Evolutionary conservation across 2,113 vertebrate genomes (phyloP), one percentile per base, ranked within the genome.

Genomic region (Loxodonta africana): DNA sequence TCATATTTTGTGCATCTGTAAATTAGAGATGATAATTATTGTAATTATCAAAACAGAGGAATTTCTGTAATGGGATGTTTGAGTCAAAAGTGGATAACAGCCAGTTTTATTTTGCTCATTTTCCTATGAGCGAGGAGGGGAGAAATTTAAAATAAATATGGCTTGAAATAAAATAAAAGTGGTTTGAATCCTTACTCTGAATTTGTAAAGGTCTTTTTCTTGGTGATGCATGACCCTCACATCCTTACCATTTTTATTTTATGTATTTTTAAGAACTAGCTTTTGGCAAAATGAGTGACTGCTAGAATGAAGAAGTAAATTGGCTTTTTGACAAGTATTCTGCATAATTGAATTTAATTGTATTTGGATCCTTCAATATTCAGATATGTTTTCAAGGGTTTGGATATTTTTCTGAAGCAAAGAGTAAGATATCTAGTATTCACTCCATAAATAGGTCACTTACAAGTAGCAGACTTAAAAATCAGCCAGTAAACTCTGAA

Each of bases 391-490:
- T 62, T 74, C 21, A 73, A 93, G 91, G 82, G 30, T 69, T 53
- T 84, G 51, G 44, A 21, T 90, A 18, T n/a, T 95, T 91, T 90
- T 83, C 63, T 92, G 51, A 95, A 94, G 21, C 21, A 80, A 51
- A 85, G 83, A 95, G n/a, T 92, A 74, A 74, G 28, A 87, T 95
- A 97, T 93, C 73, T 86, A 41, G 18, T 95, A 73, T 84, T 92
- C 78, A 92, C 8, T 85, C 41, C 53, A 65, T 77, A 92, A 94
- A 53, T 62, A 94, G 81, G 14, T 86, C 71, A 85, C 57, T 95
- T 87, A 81, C 44, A 95, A 83, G 94, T 73, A 90, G 48, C 30
- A 30, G 63, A 90, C 71, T 95, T 96, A 78, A 98, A 93, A 90
- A 92, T 62, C 62, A 67, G 23, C 15, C 65, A 94, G n/a, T 80